Base-by-base conservation (phyloP, 2,888 invertebrate genomes). In the Rhagonycha lutea region DNA sequence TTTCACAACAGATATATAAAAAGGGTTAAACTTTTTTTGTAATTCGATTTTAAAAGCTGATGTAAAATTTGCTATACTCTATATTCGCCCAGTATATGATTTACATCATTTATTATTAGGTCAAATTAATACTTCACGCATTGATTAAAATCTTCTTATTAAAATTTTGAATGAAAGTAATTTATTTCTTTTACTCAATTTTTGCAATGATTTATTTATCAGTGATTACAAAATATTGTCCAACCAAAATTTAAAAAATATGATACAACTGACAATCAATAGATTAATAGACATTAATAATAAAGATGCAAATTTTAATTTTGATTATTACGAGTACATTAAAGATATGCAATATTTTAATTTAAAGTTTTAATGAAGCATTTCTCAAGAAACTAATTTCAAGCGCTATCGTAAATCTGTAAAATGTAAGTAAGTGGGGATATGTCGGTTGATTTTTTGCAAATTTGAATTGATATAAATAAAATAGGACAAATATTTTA, bases 401-500 rank as follows among this genome's bases (percentile, higher is more conserved):
- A 63, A 62, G 32, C n/a, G 47, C 62, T 68, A 73, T 73, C 73
- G 24, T 47, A 62, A 69, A 73, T 73, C 69, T 73, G 32, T 47
- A 12, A 61, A 69, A 61, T 61, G 62, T 62, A 62, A 18, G 18
- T 11, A 32, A 68, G 73, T 62, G 73, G 69, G 73, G 68, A 65
- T 65, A 26, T 24, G 63, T 65, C 14, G 12, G 63, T 65, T 65
- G 26, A 24, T 65, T 65, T 65, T 65, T 65, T 24, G 63, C 63
- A 65, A 65, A 65, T 24, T 24, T 65, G 26, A 65, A 24, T 65
- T 65, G 63, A 65, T 65, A 70, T 68, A 72, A 60, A 67, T 75
- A 75, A 77, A 77, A 72, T 77, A 73, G 77, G 75, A 70, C 77
- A 75, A 72, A 23, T 75, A 75, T 63, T 73, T 65, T 24, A 72